phyloP scores from a whole-genome alignment of 1,140 invertebrate genomes.

The Bombus haemorrhoidalis region DNA sequence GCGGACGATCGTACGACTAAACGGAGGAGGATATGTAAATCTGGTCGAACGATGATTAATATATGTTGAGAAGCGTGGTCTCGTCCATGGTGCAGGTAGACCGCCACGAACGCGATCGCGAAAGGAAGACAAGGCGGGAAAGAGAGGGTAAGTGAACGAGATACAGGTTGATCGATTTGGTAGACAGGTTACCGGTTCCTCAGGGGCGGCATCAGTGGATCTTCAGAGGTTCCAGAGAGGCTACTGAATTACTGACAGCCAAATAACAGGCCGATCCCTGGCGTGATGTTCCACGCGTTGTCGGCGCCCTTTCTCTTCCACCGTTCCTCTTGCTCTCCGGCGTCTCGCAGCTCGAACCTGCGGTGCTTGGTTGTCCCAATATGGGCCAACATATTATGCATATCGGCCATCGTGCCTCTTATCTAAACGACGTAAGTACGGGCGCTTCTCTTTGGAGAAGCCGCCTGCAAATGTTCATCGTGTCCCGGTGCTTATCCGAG shows the following conservation, averaged over 20 bases:
- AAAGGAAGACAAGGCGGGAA: constrained; percentile 23
- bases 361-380: constrained; percentile 70
- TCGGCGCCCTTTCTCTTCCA: constrained; percentile 68
- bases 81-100: constrained; percentile 7
- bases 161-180: constrained; percentile 72
- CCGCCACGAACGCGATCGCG: constrained; percentile 13
- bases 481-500: constrained; percentile 49
- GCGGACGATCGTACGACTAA: background rate
- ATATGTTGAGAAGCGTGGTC: background rate
- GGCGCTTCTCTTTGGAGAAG: constrained; percentile 72
- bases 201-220: constrained; percentile 64
- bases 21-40: background rate
- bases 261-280: constrained; percentile 75
- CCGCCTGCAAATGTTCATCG: constrained; percentile 73
- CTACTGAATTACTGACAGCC: constrained; percentile 79
- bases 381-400: constrained; percentile 76
- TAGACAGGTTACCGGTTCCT: constrained; percentile 69
- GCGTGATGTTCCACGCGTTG: constrained; percentile 64
- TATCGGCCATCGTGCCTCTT: constrained; percentile 73
- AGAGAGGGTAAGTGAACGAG: constrained; percentile 42
- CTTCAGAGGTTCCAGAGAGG: constrained; percentile 65
- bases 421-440: constrained; percentile 76
- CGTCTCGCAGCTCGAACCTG: constrained; percentile 32
- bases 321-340: constrained; percentile 40
- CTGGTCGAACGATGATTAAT: constrained; percentile 7